phyloP scores from a whole-genome alignment of 2,113 vertebrate genomes.

The Bubo bubo region DNA sequence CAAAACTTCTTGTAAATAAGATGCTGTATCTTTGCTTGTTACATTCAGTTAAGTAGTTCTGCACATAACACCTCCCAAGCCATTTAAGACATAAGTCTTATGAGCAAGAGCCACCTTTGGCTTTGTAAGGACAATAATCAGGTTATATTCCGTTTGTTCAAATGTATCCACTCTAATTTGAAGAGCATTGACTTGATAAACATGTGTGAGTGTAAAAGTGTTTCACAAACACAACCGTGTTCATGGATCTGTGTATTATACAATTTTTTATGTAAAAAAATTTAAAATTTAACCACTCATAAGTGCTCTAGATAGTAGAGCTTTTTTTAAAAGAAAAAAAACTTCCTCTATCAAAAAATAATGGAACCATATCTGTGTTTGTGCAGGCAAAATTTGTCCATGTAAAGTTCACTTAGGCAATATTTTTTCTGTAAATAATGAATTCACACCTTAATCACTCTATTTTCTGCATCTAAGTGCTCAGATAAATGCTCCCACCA shows the following conservation, averaged over 20 bases:
- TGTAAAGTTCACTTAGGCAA: not conserved
- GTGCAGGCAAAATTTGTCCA: not conserved
- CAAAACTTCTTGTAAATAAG: not conserved
- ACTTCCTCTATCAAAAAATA: not conserved
- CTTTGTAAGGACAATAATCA: not conserved
- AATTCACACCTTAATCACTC: not conserved
- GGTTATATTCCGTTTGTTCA: not conserved
- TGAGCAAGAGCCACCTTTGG: not conserved
- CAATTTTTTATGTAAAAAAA: not conserved
- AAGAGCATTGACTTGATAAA: not conserved
- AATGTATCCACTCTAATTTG: not conserved
- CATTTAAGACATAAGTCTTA: not conserved
- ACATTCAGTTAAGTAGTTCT: not conserved
- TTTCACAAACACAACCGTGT: not conserved
- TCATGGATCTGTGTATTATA: not conserved
- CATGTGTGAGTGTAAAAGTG: not conserved
- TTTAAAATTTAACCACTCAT: not conserved
- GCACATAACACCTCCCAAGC: not conserved
- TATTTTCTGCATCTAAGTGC: not conserved
- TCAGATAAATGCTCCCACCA: not conserved
- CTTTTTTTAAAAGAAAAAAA: not conserved
- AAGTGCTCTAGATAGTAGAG: not conserved
- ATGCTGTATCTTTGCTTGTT: not conserved
- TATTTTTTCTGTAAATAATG: not conserved
- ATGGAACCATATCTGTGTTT: fast-evolving